Conservation (phyloP, 2,888 invertebrate genomes). For the Amphimallon solstitiale region DNA sequence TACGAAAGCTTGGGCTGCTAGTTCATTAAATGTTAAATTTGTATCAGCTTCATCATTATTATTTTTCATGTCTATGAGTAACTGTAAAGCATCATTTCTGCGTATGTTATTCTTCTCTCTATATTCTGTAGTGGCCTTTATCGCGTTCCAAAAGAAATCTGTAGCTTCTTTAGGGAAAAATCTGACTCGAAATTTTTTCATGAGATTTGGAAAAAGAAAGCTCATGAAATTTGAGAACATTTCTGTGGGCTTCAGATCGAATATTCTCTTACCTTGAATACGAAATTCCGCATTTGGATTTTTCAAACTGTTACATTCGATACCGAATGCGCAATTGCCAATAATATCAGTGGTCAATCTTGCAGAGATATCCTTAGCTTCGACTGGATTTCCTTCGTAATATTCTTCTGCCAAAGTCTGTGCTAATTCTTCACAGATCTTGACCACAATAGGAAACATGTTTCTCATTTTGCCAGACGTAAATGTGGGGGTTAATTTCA, state of each 20-base stretch:
- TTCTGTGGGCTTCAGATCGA: conserved; percentile 41
- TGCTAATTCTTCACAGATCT: conserved; percentile 30
- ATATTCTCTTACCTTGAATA: conserved; percentile 42
- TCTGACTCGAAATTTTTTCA: conserved; percentile 37
- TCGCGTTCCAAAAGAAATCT: conserved; percentile 53
- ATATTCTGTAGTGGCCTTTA: conserved; percentile 60
- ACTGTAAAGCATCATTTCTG: conserved; percentile 66
- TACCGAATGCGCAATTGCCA: conserved; percentile 68
- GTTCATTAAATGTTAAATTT: conserved; percentile 42
- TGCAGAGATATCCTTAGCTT: conserved; percentile 64
- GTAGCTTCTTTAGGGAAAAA: conserved; percentile 42
- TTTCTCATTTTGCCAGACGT: conserved; percentile 45
- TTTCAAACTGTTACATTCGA: conserved; percentile 67
- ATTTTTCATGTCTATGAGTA: conserved; percentile 64
- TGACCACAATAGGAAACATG: conserved; percentile 41
- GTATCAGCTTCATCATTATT: conserved; percentile 13
- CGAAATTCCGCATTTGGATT: conserved; percentile 65
- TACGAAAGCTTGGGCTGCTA: conserved; percentile 65
- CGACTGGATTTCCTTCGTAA: conserved; percentile 28
- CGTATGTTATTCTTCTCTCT: conserved; percentile 60
- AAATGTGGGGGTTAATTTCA: conserved; percentile 42
- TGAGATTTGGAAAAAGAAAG: conserved; percentile 47
- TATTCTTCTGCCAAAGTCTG: not conserved
- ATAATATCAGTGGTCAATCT: conserved; percentile 69
- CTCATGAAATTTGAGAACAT: conserved; percentile 40